phyloP scores from a whole-genome alignment of 1,140 invertebrate genomes.

The Copidosoma floridanum region DNA sequence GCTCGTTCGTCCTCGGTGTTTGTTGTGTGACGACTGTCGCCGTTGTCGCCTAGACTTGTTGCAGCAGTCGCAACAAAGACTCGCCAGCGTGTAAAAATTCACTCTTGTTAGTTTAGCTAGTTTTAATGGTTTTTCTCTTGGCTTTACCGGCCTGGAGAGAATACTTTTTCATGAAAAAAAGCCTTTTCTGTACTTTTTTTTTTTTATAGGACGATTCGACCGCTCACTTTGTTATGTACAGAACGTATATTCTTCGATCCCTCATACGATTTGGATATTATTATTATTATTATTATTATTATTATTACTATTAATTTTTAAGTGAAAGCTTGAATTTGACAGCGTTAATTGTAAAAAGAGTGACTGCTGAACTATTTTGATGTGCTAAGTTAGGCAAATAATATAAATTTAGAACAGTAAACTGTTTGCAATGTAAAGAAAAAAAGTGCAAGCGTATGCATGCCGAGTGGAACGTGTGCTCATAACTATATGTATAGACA shows the following conservation, averaged over 20 bases:
- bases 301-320: background rate
- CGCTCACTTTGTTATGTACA: too few relatives aligned
- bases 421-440: too few relatives aligned
- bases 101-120: constrained; percentile 22
- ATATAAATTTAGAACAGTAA: too few relatives aligned
- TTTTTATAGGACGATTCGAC: too few relatives aligned
- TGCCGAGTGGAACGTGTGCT: too few relatives aligned
- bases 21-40: too few relatives aligned
- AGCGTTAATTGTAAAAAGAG: background rate
- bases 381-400: constrained; percentile 8
- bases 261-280: background rate
- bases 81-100: constrained; percentile 11
- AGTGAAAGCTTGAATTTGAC: background rate
- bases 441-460: too few relatives aligned
- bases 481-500: too few relatives aligned
- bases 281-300: too few relatives aligned
- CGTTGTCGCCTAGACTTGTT: constrained; percentile 6
- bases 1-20: too few relatives aligned
- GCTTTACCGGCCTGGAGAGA: background rate
- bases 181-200: constrained; percentile 16
- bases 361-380: constrained; percentile 18
- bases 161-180: background rate
- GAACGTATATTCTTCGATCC: constrained; percentile 17
- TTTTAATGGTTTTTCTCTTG: background rate
- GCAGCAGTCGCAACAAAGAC: too few relatives aligned